Evolutionary conservation across 2,888 invertebrate genomes (phyloP).

Genomic region (Apodemia zela): DNA sequence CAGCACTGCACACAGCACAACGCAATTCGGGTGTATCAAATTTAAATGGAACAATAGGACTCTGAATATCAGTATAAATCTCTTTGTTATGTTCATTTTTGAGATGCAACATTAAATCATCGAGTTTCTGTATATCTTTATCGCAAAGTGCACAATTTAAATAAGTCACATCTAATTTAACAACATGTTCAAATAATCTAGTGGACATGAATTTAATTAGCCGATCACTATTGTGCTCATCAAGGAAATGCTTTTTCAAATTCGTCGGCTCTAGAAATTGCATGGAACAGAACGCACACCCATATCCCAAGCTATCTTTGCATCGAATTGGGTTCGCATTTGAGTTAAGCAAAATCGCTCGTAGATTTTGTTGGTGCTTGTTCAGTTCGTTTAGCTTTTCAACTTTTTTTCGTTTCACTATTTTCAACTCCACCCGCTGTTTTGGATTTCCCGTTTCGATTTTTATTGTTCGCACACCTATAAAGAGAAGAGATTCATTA

Average conservation of each 20-base stretch:
- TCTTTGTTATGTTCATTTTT: slow-evolving; percentile 38
- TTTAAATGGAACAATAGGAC: slow-evolving; percentile 55
- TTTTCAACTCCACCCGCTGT: slow-evolving; percentile 40
- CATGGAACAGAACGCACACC: slow-evolving; percentile 46
- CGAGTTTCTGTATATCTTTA: slow-evolving; percentile 38
- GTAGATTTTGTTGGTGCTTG: slow-evolving; percentile 46
- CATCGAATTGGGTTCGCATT: slow-evolving; percentile 52
- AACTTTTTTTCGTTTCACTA: slow-evolving; percentile 34
- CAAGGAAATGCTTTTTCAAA: slow-evolving; percentile 48
- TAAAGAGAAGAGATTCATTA: slow-evolving; percentile 44
- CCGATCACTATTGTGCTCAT: slow-evolving; percentile 45
- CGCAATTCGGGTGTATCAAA: slow-evolving; percentile 48
- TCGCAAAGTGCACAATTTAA: slow-evolving; percentile 48
- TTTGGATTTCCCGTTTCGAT: slow-evolving; percentile 34
- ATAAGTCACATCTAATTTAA: slow-evolving; percentile 52
- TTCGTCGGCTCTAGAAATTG: slow-evolving; percentile 41
- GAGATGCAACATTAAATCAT: slow-evolving; percentile 44
- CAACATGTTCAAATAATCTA: slow-evolving; percentile 41
- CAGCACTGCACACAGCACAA: slow-evolving; percentile 47
- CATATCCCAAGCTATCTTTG: slow-evolving; percentile 46
- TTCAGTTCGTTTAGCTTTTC: slow-evolving; percentile 30
- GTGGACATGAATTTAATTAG: slow-evolving; percentile 40
- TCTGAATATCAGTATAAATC: slow-evolving; percentile 44
- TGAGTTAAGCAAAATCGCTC: slow-evolving; percentile 44
- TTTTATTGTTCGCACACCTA: slow-evolving; percentile 43